phyloP scores from a whole-genome alignment of 2,113 vertebrate genomes.

The Oryzias celebensis region DNA sequence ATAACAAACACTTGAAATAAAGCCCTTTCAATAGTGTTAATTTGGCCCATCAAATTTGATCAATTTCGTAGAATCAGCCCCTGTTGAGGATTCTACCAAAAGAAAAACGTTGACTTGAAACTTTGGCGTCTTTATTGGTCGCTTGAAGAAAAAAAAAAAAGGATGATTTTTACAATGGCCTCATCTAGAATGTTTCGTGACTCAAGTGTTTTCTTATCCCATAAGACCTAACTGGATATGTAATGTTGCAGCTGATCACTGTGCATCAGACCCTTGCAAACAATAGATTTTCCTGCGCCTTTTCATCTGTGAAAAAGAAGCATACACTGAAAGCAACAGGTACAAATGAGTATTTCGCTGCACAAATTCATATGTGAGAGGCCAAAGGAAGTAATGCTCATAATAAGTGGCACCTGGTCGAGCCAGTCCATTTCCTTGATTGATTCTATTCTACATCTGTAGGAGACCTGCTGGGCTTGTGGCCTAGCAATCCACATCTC shows the following conservation, averaged over 20 bases:
- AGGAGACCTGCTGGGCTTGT: slow-evolving; percentile 37
- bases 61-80: too few relatives aligned
- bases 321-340: slow-evolving; percentile 16
- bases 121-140: too few relatives aligned
- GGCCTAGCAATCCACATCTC: slow-evolving; percentile 42
- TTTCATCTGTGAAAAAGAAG: not conserved
- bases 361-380: slow-evolving; percentile 22
- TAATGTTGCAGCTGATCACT: not conserved
- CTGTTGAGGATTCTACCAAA: too few relatives aligned
- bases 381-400: slow-evolving; percentile 32
- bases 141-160: too few relatives aligned
- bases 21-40: too few relatives aligned
- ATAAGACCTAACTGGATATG: not conserved
- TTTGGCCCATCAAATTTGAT: too few relatives aligned
- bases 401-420: slow-evolving; percentile 48
- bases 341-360: slow-evolving; percentile 24
- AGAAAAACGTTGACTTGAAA: too few relatives aligned
- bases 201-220: too few relatives aligned
- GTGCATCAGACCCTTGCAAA: not conserved
- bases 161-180: too few relatives aligned
- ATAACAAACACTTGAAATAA: too few relatives aligned
- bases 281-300: not conserved
- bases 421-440: slow-evolving; percentile 61
- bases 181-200: too few relatives aligned
- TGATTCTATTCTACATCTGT: slow-evolving; percentile 50